A percentile compares a stretch with the other conserved stretches of the same genome.
Evolutionary conservation across 1,140 invertebrate species (phyloP).

Genomic region (Eubasilissa regina): DNA sequence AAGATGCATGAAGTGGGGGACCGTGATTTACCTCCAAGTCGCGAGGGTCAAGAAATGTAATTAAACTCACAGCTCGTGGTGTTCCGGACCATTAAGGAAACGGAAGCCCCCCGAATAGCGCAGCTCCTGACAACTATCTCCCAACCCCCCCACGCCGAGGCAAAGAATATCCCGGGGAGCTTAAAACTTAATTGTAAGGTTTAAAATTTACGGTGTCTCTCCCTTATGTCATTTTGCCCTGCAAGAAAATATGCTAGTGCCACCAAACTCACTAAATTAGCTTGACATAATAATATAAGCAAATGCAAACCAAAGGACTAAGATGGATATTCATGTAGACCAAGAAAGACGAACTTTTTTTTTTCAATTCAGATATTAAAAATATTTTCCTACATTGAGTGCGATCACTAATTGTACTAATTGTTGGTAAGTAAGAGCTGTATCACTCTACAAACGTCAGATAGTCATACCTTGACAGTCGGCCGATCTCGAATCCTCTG

Average conservation of each 20-base stretch:
- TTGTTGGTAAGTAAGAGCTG: too few relatives aligned
- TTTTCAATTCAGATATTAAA: too few relatives aligned
- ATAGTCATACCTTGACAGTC: too few relatives aligned
- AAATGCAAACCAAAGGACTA: too few relatives aligned
- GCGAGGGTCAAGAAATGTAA: constrained; percentile 59
- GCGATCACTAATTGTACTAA: too few relatives aligned
- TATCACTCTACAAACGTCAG: too few relatives aligned
- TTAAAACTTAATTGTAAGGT: constrained; percentile 60
- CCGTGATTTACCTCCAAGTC: constrained; percentile 56
- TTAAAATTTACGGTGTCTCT: constrained; percentile 51
- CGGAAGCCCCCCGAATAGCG: background rate
- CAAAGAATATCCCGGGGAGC: constrained; percentile 52
- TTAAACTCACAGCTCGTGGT: constrained; percentile 56
- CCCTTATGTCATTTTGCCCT: constrained; percentile 34
- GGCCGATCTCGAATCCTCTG: too few relatives aligned
- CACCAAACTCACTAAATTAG: background rate
- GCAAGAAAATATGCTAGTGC: background rate
- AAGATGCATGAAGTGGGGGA: background rate
- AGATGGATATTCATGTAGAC: background rate
- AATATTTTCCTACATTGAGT: too few relatives aligned
- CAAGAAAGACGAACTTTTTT: background rate
- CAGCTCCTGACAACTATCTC: constrained; percentile 33
- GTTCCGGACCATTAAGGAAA: constrained; percentile 57
- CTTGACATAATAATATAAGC: background rate
- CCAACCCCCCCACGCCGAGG: background rate